phyloP scores from a whole-genome alignment of 1,140 invertebrate genomes.

The Drosophila kanapiae region DNA sequence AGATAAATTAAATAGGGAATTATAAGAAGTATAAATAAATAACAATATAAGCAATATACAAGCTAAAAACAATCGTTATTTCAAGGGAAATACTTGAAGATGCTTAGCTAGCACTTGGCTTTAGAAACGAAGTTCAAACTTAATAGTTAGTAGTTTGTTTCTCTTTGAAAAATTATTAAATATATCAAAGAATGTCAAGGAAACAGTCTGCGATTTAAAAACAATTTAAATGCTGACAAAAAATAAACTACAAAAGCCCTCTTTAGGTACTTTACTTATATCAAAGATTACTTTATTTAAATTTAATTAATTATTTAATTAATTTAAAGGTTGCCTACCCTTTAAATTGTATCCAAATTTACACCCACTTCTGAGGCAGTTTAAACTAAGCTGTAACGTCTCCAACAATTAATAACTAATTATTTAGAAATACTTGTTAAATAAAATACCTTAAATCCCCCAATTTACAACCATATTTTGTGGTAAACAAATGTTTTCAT shows the following conservation, averaged over 20 bases:
- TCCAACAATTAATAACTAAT: neutral
- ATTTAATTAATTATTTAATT: no score
- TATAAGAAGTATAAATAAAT: neutral
- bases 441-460: neutral
- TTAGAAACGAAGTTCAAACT: no score
- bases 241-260: neutral
- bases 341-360: neutral
- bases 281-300: neutral
- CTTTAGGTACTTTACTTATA: neutral
- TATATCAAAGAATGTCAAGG: neutral
- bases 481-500: neutral
- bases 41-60: no score
- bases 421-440: neutral
- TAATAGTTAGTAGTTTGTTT: no score
- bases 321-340: no score
- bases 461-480: neutral
- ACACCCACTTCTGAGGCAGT: neutral
- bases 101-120: no score
- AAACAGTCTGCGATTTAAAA: rapidly evolving
- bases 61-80: no score
- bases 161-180: no score
- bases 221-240: neutral
- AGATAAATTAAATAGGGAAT: no score
- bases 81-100: no score
- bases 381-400: neutral